Conservation (phyloP, 2,888 invertebrate species). For the Anodontia alba region DNA sequence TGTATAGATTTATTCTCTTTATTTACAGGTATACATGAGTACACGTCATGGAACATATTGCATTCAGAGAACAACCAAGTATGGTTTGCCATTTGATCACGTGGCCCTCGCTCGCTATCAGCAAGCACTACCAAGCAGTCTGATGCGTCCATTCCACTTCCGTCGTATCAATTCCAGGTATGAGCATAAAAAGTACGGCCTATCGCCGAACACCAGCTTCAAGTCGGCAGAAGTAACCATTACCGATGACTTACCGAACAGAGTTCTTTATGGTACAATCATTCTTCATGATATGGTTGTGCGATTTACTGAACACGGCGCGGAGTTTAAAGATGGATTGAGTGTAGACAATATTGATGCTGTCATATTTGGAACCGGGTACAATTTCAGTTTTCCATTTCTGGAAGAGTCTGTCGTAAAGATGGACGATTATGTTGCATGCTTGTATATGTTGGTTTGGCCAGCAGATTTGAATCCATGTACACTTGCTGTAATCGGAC, state of each 20-base stretch:
- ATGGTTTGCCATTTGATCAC: slow-evolving; percentile 73
- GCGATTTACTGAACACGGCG: slow-evolving; percentile 50
- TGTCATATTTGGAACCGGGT: slow-evolving; percentile 57
- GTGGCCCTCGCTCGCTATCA: slow-evolving; percentile 38
- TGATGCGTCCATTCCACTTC: slow-evolving; percentile 49
- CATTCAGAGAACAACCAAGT: slow-evolving; percentile 77
- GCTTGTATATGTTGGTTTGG: slow-evolving; percentile 49
- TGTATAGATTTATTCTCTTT: no score
- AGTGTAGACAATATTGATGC: slow-evolving; percentile 40
- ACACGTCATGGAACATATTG: slow-evolving; percentile 85
- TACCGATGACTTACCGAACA: slow-evolving; percentile 62
- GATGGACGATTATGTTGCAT: slow-evolving; percentile 42
- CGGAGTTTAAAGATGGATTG: slow-evolving; percentile 50
- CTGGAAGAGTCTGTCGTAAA: slow-evolving; percentile 42
- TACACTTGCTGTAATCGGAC: slow-evolving; percentile 55
- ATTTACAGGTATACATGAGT: slow-evolving; percentile 82
- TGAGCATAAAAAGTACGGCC: slow-evolving; percentile 53
- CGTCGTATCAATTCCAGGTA: slow-evolving; percentile 53
- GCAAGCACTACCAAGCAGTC: slow-evolving; percentile 44
- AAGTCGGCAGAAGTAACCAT: slow-evolving; percentile 35
- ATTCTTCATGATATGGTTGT: slow-evolving; percentile 37
- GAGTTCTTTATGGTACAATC: slow-evolving; percentile 50
- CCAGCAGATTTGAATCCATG: slow-evolving; percentile 44
- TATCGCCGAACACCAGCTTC: slow-evolving; percentile 52
- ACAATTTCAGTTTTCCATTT: slow-evolving; percentile 55